Conservation (phyloP, 2,888 invertebrate genomes). For the Mesochorus sp. region DNA sequence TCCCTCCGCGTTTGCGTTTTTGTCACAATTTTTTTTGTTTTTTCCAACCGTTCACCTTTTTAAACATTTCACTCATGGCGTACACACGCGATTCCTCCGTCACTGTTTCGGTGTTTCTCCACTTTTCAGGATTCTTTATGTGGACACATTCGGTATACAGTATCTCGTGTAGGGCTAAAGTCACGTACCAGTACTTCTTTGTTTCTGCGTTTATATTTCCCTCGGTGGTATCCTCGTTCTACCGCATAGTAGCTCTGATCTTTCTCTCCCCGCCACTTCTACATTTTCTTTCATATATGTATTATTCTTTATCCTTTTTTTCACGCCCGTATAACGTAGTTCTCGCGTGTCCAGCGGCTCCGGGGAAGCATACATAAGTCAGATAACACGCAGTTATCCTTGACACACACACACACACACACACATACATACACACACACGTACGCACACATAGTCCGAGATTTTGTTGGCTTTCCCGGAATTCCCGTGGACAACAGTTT, state of each 20-base stretch:
- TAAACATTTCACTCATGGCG: not conserved
- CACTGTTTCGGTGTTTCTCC: no score
- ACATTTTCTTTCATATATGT: not conserved
- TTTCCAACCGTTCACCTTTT: no score
- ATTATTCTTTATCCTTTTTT: conserved; percentile 26
- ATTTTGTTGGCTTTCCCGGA: conserved; percentile 18
- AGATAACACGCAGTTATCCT: conserved; percentile 58
- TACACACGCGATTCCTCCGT: not conserved
- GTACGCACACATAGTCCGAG: not conserved
- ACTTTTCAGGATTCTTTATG: not conserved
- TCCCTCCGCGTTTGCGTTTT: no score
- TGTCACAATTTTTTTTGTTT: no score
- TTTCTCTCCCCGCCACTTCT: not conserved
- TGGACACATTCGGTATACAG: not conserved
- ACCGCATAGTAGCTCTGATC: not conserved
- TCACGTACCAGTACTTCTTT: conserved; percentile 47
- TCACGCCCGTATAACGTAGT: conserved; percentile 11
- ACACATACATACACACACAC: conserved; percentile 1
- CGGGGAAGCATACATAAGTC: conserved; percentile 74
- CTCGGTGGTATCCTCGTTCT: conserved; percentile 25
- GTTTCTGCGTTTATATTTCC: conserved; percentile 41
- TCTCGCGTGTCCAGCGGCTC: conserved; percentile 66
- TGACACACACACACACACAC: conserved; percentile 9
- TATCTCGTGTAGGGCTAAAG: not conserved
- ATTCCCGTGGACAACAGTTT: conserved; percentile 33